Evolutionary conservation across 1,140 invertebrate species (phyloP), one percentile per base, ranked within the genome.

Genomic region (Heliothis virescens): DNA sequence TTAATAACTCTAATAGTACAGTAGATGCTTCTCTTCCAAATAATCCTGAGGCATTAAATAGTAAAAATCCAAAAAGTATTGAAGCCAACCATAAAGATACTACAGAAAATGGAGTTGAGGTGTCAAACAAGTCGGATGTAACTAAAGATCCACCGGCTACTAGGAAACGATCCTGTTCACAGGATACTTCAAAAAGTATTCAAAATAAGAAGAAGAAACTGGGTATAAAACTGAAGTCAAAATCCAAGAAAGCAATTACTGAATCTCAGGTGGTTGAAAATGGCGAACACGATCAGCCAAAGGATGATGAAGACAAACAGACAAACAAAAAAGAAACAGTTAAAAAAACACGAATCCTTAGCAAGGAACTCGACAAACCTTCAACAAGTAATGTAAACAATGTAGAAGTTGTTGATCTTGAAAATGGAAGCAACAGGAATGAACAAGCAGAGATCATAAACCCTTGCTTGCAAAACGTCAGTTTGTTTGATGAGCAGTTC

Each of bases 41-140:
- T 78, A 94, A 94, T 84, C 93, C 90, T 82, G 93, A 94, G 85
- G 91, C 79, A n/a, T 79, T 91, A 34, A 82, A 87, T 16, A 73
- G 59, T n/a, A 73, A 73, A 29, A 29, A 55, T 9, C n/a, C 69
- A n/a, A 15, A 72, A 10, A 26, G n/a, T n/a, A 12, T n/a, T 72
- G 69, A 73, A 55, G 13, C 26, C 13, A 57, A 72, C 12, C 53
- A 52, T 62, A 57, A 21, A 57, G 9, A 41, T 4, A n/a, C 52
- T 59, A 48, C 48, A 57, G 67, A 69, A 21, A 60, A 57, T 29
- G 16, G 15, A 18, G 16, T 65, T 65, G 53, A 67, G 65, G 50
- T 57, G 13, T 12, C 76, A 41, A 47, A 67, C n/a, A 16, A 41
- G 0, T 26, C 60, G 41, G 16, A 47, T 53, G 63, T 62, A 15